Base-by-base conservation (phyloP, 2,888 invertebrate species). In the Torymus aiolomorphi region DNA sequence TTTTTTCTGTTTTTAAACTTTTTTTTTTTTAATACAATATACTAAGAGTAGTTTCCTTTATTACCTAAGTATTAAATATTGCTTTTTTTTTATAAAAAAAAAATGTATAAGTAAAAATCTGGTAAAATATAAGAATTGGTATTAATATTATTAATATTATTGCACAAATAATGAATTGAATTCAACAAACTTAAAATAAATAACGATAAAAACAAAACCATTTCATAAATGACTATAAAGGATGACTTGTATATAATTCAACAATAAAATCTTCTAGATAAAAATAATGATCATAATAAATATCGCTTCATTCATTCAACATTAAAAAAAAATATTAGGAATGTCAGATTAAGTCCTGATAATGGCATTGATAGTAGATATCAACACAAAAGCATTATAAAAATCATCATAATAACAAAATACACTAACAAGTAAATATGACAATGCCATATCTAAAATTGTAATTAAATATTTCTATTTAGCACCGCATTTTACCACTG, bases 1-100 rank as follows among this genome's bases (percentile, higher is more conserved):
- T 62, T 16, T 62, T 61, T 49, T 54, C 42, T 63, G n/a, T 63
- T 62, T 62, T 49, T 71, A 0, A 57, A n/a, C 14, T n/a, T n/a
- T n/a, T n/a, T n/a, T 62, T 62, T 63, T 56, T 4, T n/a, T 31
- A 69, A 62, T 54, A 42, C 63, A 70, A 74, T 74, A 20, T 16
- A 56, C 52, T 49, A 54, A 66, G 71, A 67, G 67, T 67, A 80
- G 72, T 56, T 79, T 59, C 75, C 59, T 70, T 42, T 79, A 49
- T 57, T 59, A 79, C 42, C 61, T 78, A 66, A 13, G 3, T 57
- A 66, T 69, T 71, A 71, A 5, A 75, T 75, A 79, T 79, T 75
- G 70, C 74, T n/a, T n/a, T n/a, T 79, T 75, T 56, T 62, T 16
- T 69, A 57, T 18, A 54, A 31, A 31, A 31, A 31, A 31, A 31